Base-by-base conservation (phyloP, 2,888 invertebrate species). In the Lasioglossum lativentre region DNA sequence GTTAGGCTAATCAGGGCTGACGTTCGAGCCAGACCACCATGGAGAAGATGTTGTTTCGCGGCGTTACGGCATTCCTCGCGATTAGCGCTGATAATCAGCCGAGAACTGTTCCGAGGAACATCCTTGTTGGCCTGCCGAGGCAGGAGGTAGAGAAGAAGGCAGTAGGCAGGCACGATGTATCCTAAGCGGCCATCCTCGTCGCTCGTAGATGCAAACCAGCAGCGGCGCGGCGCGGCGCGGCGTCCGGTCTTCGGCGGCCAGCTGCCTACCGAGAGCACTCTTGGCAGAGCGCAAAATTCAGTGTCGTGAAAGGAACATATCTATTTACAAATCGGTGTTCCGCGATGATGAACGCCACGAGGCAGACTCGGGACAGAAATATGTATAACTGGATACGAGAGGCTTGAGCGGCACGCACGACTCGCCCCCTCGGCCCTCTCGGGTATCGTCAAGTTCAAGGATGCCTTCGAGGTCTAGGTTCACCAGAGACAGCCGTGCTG, bases 271-370 rank as follows among this genome's bases (percentile, higher is more conserved):
- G 56, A 56, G 56, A 56, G 56, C 12, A 12, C 68, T 68, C 34
- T 68, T 38, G 34, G 68, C 30, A 66, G 38, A 27, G 12, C 42
- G 59, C 45, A n/a, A 30, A n/a, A 30, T 34, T 59, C 72, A 45
- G 30, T 30, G 12, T 42, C 75, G 34, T 12, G 70, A 45, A 42
- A 47, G 56, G 42, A 59, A 63, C 74, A n/a, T 90, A 89, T 90
- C 90, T 88, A 68, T 91, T 89, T 86, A 84, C 83, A 86, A 89
- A 89, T 91, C 89, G 88, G 85, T 88, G 91, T 91, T 91, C 86
- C 89, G 88, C 89, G 86, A 91, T 89, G 91, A 88, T 89, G 91
- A 89, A 89, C 91, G 89, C 90, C 86, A 89, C 82, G 73, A 30
- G 81, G 80, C 86, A 81, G 81, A 77, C 81, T 83, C 83, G 40